These are phyloP conservation scores for Pseudochaenichthys georgianus DNA, from an alignment of 2,797 vertebrate species.

Conservation along the genomic window DNA sequence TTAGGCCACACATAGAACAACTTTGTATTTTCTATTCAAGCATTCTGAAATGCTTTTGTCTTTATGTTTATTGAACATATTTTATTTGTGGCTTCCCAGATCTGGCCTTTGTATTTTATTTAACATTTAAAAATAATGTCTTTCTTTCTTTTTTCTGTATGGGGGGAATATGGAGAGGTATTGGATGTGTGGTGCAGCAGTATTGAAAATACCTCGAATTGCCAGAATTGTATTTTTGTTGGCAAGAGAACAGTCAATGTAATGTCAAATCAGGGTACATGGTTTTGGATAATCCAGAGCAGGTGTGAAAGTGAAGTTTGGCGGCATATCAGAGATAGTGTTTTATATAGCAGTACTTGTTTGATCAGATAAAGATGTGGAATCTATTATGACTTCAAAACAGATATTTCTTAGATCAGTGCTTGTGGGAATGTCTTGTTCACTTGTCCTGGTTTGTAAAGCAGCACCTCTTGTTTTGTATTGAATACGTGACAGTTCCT, in stretches of 20 bases:
- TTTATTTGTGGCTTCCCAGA: slow-evolving; percentile 41
- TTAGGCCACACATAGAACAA: slow-evolving; percentile 28
- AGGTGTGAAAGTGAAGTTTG: slow-evolving; percentile 44
- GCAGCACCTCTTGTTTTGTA: slow-evolving; percentile 54
- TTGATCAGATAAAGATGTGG: background rate
- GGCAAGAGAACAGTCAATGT: slow-evolving; percentile 56
- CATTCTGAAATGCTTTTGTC: slow-evolving; percentile 37
- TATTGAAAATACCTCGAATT: slow-evolving; percentile 77
- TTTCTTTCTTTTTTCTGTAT: background rate
- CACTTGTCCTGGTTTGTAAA: slow-evolving; percentile 53
- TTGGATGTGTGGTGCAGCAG: slow-evolving; percentile 56
- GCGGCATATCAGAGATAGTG: slow-evolving; percentile 31
- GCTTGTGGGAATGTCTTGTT: slow-evolving; percentile 2
- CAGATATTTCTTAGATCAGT: background rate
- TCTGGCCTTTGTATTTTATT: slow-evolving; percentile 4
- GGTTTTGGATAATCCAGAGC: slow-evolving; percentile 57
- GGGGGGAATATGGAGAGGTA: slow-evolving; percentile 47
- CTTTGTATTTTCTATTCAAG: slow-evolving; percentile 32
- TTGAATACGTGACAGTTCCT: slow-evolving; percentile 65
- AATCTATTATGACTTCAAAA: slow-evolving; percentile 4
- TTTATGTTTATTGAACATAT: slow-evolving; percentile 45
- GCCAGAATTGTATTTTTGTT: slow-evolving; percentile 66
- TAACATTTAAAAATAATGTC: background rate
- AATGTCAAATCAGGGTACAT: slow-evolving; percentile 69
- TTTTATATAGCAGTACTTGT: slow-evolving; percentile 51